These are phyloP conservation scores for Amitus sp. DNA, from an alignment of 2,888 invertebrate species.

Conservation along the genomic window DNA sequence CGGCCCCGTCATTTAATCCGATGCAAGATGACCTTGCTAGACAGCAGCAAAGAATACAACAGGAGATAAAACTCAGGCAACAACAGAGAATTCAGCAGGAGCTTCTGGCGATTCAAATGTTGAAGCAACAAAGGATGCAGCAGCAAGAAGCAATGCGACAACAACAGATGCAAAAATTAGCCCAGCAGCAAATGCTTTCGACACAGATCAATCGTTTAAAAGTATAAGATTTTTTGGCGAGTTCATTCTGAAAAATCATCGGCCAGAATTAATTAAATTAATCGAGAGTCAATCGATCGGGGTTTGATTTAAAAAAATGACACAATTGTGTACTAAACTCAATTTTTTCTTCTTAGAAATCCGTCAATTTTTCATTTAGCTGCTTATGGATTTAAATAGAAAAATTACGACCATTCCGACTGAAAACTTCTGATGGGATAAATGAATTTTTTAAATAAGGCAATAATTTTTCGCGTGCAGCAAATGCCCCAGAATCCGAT, in stretches of 20 bases:
- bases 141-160: conserved; percentile 56
- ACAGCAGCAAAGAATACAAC: conserved; percentile 47
- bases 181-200: conserved; percentile 45
- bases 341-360: no score
- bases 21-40: conserved; percentile 50
- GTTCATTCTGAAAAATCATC: not conserved
- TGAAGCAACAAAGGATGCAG: conserved; percentile 59
- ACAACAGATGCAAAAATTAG: conserved; percentile 49
- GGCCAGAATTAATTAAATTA: no score
- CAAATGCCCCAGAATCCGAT: conserved; percentile 41
- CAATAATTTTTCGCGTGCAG: conserved; percentile 8
- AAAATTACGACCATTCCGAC: not conserved
- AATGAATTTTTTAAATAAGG: not conserved
- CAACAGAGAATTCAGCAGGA: conserved; percentile 57
- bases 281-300: no score
- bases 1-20: conserved; percentile 41
- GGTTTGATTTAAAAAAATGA: no score
- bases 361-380: no score
- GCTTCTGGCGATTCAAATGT: conserved; percentile 52
- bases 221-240: conserved; percentile 38
- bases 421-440: not conserved
- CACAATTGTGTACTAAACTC: no score
- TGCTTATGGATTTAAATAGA: no score
- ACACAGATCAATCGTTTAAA: conserved; percentile 53
- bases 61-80: conserved; percentile 48